phyloP scores from a whole-genome alignment of 2,797 vertebrate species.

The Chromobotia macracanthus region DNA sequence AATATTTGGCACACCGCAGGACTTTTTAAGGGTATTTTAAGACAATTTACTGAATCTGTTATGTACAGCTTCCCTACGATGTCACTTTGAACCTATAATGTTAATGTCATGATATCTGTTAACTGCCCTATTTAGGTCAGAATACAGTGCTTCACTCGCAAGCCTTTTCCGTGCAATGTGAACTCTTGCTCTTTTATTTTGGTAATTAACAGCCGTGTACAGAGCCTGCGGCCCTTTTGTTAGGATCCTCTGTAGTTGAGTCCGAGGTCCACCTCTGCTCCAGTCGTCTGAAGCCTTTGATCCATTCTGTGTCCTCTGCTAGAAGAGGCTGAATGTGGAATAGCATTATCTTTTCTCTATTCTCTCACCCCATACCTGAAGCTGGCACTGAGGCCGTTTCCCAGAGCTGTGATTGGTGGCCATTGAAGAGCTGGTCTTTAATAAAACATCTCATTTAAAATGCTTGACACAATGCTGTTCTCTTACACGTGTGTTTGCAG shows the following conservation, averaged over 20 bases:
- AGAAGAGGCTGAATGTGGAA: slow-evolving; percentile 68
- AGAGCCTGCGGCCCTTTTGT: slow-evolving; percentile 58
- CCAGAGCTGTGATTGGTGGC: slow-evolving; percentile 46
- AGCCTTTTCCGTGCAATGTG: slow-evolving; percentile 26
- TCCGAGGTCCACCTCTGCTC: slow-evolving; percentile 54
- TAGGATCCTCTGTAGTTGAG: slow-evolving; percentile 51
- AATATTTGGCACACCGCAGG: too few species aligned
- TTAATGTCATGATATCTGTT: not conserved
- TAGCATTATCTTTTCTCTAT: slow-evolving; percentile 65
- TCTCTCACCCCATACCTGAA: slow-evolving; percentile 63
- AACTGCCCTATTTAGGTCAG: slow-evolving; percentile 14
- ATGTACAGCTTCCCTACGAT: not conserved
- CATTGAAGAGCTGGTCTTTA: slow-evolving; percentile 60
- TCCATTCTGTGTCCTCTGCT: slow-evolving; percentile 64
- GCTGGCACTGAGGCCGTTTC: slow-evolving; percentile 52
- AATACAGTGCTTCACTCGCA: slow-evolving; percentile 11
- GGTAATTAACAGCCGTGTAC: slow-evolving; percentile 52
- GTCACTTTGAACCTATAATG: not conserved
- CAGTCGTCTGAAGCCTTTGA: slow-evolving; percentile 73
- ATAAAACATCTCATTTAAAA: slow-evolving; percentile 73
- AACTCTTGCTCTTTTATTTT: slow-evolving; percentile 48
- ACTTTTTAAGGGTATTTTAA: too few species aligned
- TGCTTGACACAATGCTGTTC: slow-evolving; percentile 64
- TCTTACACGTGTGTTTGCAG: slow-evolving; percentile 59
- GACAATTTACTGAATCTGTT: not conserved